phyloP scores from a whole-genome alignment of 2,797 vertebrate genomes.

The Valencia hispanica region DNA sequence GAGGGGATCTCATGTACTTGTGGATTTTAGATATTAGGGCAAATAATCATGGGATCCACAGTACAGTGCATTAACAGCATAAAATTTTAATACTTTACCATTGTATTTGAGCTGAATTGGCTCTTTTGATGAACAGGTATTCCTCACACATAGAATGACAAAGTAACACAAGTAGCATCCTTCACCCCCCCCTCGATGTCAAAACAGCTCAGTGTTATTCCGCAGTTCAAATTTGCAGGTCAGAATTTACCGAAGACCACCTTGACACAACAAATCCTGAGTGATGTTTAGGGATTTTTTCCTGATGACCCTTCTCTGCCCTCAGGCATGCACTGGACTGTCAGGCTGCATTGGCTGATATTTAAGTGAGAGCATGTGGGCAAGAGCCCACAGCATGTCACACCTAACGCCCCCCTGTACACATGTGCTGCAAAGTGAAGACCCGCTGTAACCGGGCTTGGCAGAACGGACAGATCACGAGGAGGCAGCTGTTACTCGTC shows the following conservation, averaged over 20 bases:
- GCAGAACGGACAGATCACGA: slow-evolving; percentile 27
- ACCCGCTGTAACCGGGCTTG: slow-evolving; percentile 23
- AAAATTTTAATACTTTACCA: neutral
- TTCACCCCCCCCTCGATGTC: neutral
- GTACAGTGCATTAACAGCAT: neutral
- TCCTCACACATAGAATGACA: neutral
- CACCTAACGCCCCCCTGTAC: slow-evolving; percentile 41
- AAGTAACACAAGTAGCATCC: neutral
- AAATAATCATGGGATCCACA: no score
- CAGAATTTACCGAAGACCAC: slow-evolving; percentile 7
- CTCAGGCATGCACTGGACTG: slow-evolving; percentile 35
- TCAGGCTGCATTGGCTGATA: slow-evolving; percentile 62
- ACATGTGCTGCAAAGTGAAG: no score
- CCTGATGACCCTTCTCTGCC: slow-evolving; percentile 13
- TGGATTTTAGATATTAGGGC: no score
- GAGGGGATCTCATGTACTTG: no score
- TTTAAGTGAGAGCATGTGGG: slow-evolving; percentile 55
- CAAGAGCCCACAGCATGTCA: slow-evolving; percentile 32
- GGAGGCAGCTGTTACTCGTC: slow-evolving; percentile 61
- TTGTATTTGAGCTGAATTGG: neutral
- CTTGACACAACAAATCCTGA: neutral
- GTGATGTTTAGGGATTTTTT: slow-evolving; percentile 12
- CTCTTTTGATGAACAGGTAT: neutral
- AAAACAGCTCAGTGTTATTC: neutral
- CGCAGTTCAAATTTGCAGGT: neutral